Evolutionary conservation across 2,797 vertebrate species (phyloP).

Genomic region (Eospalax fontanierii): DNA sequence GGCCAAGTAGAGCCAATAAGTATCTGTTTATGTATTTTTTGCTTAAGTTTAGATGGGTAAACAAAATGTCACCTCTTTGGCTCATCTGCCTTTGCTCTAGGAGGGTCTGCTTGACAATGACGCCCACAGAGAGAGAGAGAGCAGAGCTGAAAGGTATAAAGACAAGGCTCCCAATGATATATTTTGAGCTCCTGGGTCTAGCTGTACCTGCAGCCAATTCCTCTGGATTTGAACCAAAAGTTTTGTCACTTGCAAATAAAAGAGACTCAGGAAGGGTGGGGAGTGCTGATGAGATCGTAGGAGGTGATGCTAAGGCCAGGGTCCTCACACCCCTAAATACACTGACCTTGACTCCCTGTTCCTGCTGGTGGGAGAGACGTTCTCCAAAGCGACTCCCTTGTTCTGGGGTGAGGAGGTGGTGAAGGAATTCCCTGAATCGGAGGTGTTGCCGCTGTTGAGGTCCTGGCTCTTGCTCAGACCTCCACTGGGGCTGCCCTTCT

Average conservation of each 20-base stretch:
- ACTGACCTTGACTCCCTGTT: conserved; percentile 90
- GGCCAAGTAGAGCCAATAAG: neutral
- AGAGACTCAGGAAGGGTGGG: neutral
- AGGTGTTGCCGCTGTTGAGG: conserved; percentile 93
- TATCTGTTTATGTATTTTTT: neutral
- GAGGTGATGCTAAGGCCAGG: neutral
- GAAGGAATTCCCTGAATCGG: conserved; percentile 98
- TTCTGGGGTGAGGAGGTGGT: conserved; percentile 96
- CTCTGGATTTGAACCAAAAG: neutral
- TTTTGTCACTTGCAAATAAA: conserved; percentile 1
- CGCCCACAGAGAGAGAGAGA: neutral
- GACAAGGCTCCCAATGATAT: neutral
- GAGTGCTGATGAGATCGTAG: neutral
- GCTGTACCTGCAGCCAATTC: neutral
- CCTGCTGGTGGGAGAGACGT: conserved; percentile 88
- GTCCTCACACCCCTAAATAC: neutral
- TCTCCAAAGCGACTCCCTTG: conserved; percentile 91
- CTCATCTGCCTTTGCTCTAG: neutral
- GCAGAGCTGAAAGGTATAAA: neutral
- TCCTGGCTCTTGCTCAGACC: conserved; percentile 92
- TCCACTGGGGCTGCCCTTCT: conserved; percentile 88
- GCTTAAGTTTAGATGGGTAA: neutral
- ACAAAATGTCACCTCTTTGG: neutral
- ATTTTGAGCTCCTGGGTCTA: conserved; percentile 53
- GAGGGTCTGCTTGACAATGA: neutral